Evolutionary conservation across 2,797 vertebrate genomes (phyloP).

Genomic region (Sebastiscus tertius): DNA sequence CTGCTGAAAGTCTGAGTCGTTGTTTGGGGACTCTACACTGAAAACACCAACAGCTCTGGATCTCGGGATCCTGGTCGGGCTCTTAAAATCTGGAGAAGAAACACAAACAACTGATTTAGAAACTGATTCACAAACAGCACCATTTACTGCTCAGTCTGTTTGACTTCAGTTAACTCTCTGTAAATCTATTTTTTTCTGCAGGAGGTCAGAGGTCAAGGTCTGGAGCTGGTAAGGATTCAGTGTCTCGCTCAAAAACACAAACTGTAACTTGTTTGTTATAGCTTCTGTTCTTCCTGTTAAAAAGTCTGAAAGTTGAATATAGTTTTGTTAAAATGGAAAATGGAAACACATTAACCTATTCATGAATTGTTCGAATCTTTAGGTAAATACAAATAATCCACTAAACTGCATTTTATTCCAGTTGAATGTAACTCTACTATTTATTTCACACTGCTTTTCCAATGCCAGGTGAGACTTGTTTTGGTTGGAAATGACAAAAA

Average conservation of each 20-base stretch:
- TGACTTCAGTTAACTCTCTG: not conserved
- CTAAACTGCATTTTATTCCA: not conserved
- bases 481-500: not conserved
- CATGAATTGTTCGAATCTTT: not conserved
- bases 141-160: no score
- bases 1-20: conserved; percentile 87
- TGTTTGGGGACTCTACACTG: conserved; percentile 83
- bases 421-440: not conserved
- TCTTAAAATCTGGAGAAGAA: conserved; percentile 72
- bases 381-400: not conserved
- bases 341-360: not conserved
- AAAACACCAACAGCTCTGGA: conserved; percentile 17
- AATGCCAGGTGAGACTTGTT: not conserved
- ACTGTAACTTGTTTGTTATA: not conserved
- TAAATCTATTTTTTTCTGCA: not conserved
- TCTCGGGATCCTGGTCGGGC: conserved; percentile 67
- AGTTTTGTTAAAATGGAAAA: no score
- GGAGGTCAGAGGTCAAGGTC: not conserved
- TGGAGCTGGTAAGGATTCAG: not conserved
- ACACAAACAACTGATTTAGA: not conserved
- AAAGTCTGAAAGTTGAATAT: not conserved
- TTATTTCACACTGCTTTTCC: not conserved
- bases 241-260: not conserved
- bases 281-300: not conserved
- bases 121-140: not conserved